Conservation (phyloP, 2,113 vertebrate species). For the Pygoscelis antarcticus region DNA sequence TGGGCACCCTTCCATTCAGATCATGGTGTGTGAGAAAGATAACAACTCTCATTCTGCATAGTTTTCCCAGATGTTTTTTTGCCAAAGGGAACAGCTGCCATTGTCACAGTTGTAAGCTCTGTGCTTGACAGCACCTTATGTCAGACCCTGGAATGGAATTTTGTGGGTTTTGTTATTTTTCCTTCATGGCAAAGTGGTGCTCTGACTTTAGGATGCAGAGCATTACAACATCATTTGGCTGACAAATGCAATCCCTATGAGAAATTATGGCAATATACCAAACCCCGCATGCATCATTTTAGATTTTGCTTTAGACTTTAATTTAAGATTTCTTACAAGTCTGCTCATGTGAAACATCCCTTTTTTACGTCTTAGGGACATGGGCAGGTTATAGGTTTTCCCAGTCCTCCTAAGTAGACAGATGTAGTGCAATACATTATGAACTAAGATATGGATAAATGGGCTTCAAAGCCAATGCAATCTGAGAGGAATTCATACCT, state of each 20-base stretch:
- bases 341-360: neutral
- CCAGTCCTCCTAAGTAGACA: neutral
- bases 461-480: neutral
- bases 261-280: neutral
- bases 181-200: neutral
- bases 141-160: slow-evolving; percentile 31
- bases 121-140: slow-evolving; percentile 62
- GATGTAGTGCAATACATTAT: neutral
- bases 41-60: slow-evolving; percentile 25
- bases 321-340: neutral
- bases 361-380: neutral
- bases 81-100: slow-evolving; percentile 67
- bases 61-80: slow-evolving; percentile 71
- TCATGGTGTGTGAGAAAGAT: slow-evolving; percentile 35
- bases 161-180: slow-evolving; percentile 13
- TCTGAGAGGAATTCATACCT: neutral
- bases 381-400: neutral
- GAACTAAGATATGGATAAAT: neutral
- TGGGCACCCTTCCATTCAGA: slow-evolving; percentile 46
- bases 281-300: neutral
- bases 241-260: neutral
- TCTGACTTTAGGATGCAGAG: slow-evolving; percentile 1
- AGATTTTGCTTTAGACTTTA: slow-evolving; percentile 12
- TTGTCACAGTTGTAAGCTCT: slow-evolving; percentile 62
- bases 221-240: neutral